phyloP scores from a whole-genome alignment of 2,797 vertebrate genomes.

The Crypturellus tataupa region DNA sequence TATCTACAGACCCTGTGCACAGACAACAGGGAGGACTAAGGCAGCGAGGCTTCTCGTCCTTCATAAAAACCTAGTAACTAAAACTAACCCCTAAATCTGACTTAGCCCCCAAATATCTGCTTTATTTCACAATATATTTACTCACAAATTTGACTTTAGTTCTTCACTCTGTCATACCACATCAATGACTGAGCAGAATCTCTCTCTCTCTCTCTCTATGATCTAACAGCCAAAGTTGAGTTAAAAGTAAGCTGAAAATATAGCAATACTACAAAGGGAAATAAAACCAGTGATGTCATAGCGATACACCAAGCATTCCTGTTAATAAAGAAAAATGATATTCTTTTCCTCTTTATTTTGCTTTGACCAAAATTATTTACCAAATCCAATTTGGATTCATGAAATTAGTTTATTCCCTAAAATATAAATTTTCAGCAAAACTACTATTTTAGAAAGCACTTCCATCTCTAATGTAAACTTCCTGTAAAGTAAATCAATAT shows the following conservation, averaged over 20 bases:
- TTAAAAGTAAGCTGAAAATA: slow-evolving; percentile 18
- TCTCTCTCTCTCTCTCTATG: slow-evolving; percentile 2
- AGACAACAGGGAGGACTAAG: not conserved
- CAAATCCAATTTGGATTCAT: not conserved
- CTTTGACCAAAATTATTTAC: not conserved
- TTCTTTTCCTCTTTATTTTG: not conserved
- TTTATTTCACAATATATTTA: not conserved
- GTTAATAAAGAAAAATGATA: not conserved
- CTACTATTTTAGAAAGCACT: not conserved
- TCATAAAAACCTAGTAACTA: not conserved
- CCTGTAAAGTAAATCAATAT: not conserved
- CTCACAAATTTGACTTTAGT: not conserved
- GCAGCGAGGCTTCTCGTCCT: not conserved
- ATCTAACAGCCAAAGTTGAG: slow-evolving; percentile 11
- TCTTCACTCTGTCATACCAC: not conserved
- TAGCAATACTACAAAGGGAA: slow-evolving; percentile 19
- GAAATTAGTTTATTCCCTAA: not conserved
- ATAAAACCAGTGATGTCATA: not conserved
- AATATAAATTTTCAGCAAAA: slow-evolving; percentile 1
- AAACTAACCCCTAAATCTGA: not conserved
- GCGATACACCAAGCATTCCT: not conserved
- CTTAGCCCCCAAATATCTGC: not conserved
- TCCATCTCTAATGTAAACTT: not conserved
- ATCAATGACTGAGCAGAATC: slow-evolving; percentile 42
- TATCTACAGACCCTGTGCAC: not conserved